These are phyloP conservation scores for Drosophila atripex DNA, from an alignment of 2,888 invertebrate genomes.

Conservation along the genomic window DNA sequence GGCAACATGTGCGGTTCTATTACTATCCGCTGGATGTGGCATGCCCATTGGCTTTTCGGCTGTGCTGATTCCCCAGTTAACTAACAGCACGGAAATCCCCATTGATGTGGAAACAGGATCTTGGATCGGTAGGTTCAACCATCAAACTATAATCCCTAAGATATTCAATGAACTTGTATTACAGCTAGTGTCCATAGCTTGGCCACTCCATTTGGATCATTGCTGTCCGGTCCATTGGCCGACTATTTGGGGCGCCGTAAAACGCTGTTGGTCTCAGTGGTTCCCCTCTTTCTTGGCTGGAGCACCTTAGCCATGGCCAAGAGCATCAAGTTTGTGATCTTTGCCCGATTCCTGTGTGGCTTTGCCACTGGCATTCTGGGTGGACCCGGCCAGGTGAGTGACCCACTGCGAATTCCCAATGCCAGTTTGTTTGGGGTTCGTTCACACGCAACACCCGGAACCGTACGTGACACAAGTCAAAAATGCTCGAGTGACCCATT, in stretches of 20 bases:
- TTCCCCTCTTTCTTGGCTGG: constrained; percentile 90
- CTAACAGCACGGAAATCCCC: constrained; percentile 85
- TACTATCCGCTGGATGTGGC: constrained; percentile 89
- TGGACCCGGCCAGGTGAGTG: constrained; percentile 89
- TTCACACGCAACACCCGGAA: constrained; percentile 31
- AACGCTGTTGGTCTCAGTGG: constrained; percentile 87
- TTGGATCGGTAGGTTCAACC: constrained; percentile 86
- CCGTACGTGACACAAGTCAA: constrained; percentile 19
- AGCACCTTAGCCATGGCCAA: constrained; percentile 86
- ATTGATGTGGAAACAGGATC: constrained; percentile 90
- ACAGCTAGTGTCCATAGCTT: constrained; percentile 91
- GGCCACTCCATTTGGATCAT: constrained; percentile 90
- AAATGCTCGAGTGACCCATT: constrained; percentile 62
- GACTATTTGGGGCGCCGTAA: constrained; percentile 88
- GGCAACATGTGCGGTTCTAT: constrained; percentile 88
- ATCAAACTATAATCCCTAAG: not conserved
- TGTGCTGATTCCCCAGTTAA: constrained; percentile 89
- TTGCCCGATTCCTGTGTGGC: constrained; percentile 89
- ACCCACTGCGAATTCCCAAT: not conserved
- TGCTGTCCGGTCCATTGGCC: constrained; percentile 89
- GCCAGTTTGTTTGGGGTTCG: constrained; percentile 22
- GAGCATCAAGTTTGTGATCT: constrained; percentile 86
- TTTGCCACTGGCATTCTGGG: constrained; percentile 90
- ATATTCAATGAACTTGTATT: constrained; percentile 32
- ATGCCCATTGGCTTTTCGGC: constrained; percentile 92